These are phyloP conservation scores for Zaprionus tsacasi DNA, from an alignment of 1,140 invertebrate genomes.

Conservation along the genomic window DNA sequence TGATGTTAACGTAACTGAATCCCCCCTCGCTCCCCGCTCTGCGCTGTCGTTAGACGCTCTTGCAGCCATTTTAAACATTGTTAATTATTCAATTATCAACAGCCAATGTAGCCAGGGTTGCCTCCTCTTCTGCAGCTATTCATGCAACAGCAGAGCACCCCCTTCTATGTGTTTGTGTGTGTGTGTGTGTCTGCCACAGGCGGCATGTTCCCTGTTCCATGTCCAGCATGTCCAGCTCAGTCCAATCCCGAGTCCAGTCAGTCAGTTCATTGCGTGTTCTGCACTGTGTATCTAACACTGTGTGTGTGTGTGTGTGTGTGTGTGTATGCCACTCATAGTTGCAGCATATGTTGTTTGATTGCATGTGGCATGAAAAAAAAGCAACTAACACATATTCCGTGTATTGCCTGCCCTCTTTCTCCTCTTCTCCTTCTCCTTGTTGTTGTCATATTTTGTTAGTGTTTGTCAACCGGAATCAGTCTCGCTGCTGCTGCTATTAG, in stretches of 20 bases:
- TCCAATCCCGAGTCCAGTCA: constrained; percentile 16
- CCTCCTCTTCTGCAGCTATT: constrained; percentile 27
- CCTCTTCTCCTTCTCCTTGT: constrained; percentile 9
- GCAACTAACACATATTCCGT: constrained; percentile 40
- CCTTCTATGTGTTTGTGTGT: constrained; percentile 23
- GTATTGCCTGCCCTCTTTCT: constrained; percentile 62
- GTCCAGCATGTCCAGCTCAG: constrained; percentile 48
- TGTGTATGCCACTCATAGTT: constrained; percentile 29
- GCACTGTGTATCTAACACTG: constrained; percentile 34
- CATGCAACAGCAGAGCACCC: constrained; percentile 50
- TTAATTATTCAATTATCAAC: constrained; percentile 83
- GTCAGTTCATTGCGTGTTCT: constrained; percentile 62
- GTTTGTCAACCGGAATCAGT: constrained; percentile 50
- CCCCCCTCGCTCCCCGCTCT: not conserved
- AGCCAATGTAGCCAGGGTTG: constrained; percentile 50
- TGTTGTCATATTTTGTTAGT: constrained; percentile 63
- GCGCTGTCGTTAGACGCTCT: constrained; percentile 28
- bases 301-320: constrained; percentile 3
- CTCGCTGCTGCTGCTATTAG: constrained; percentile 28
- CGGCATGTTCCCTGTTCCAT: constrained; percentile 25
- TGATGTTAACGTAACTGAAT: constrained; percentile 4
- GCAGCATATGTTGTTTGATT: constrained; percentile 75
- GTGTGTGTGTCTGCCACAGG: constrained; percentile 29
- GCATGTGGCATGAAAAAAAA: constrained; percentile 60
- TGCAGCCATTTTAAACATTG: constrained; percentile 75